Evolutionary conservation across 1,140 invertebrate species (phyloP), one percentile per base, ranked within the genome.

Genomic region (Philotrypesis tridentata): DNA sequence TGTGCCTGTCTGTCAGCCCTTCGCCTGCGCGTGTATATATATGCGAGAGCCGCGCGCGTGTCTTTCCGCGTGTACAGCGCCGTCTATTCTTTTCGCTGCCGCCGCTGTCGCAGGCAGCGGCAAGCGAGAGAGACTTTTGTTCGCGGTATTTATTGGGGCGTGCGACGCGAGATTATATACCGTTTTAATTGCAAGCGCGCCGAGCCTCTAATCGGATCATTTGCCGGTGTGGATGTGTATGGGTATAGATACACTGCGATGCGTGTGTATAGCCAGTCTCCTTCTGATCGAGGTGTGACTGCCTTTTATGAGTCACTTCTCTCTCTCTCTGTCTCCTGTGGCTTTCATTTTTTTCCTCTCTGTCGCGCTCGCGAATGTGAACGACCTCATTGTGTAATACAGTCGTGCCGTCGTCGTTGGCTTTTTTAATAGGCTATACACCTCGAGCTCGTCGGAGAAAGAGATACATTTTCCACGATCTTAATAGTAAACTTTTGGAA

Each of bases 11-110:
- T 65, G 63, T 29, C 48, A 65, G 63, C 3, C n/a, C n/a, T 21
- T 11, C 67, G 67, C 17, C 82, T 83, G 65, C 37, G n/a, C n/a
- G n/a, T n/a, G n/a, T n/a, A n/a, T n/a, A n/a, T n/a, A n/a, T n/a
- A n/a, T n/a, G n/a, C n/a, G n/a, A n/a, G n/a, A n/a, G n/a, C n/a
- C n/a, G n/a, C n/a, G n/a, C n/a, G n/a, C n/a, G n/a, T n/a, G n/a
- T n/a, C n/a, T n/a, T n/a, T n/a, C n/a, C n/a, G n/a, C n/a, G n/a
- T n/a, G n/a, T n/a, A n/a, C n/a, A n/a, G n/a, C n/a, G n/a, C n/a
- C n/a, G 68, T 77, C 70, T 79, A 70, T 79, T 77, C 60, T 74
- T 33, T 33, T n/a, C 31, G 29, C 55, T n/a, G 37, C 55, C 25
- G 17, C 63, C 40, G n/a, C 25, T 14, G 23, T 61, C 8, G 63